phyloP scores from a whole-genome alignment of 1,140 invertebrate species.

The Trinorchestia longiramus region DNA sequence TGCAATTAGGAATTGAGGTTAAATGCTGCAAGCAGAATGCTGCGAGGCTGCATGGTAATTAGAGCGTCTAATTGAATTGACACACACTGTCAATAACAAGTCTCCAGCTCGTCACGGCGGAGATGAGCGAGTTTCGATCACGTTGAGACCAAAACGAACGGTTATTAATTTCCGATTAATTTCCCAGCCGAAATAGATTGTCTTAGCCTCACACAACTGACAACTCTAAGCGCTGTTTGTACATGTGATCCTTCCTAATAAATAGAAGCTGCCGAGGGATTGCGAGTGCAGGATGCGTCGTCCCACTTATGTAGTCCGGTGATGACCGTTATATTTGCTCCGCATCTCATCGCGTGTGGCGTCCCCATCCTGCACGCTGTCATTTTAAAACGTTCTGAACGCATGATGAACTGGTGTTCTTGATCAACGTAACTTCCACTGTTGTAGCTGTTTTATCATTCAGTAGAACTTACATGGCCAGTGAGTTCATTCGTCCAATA shows the following conservation, averaged over 20 bases:
- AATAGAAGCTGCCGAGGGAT: not conserved
- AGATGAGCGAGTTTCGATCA: not conserved
- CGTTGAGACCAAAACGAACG: not conserved
- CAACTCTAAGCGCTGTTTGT: not conserved
- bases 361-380: no score
- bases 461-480: not conserved
- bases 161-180: not conserved
- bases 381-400: no score
- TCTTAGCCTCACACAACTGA: not conserved
- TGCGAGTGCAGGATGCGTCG: not conserved
- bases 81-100: not conserved
- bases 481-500: not conserved
- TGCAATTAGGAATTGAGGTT: conserved; percentile 8
- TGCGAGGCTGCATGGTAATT: not conserved
- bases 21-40: not conserved
- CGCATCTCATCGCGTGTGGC: not conserved
- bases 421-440: not conserved
- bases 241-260: not conserved
- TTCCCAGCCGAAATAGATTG: not conserved
- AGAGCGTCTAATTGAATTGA: not conserved
- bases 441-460: not conserved
- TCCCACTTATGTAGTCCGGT: not conserved
- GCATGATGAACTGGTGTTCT: not conserved
- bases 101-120: not conserved
- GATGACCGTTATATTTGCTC: not conserved